Base-by-base conservation (phyloP, 2,797 vertebrate species). In the Apogon hyalosoma region DNA sequence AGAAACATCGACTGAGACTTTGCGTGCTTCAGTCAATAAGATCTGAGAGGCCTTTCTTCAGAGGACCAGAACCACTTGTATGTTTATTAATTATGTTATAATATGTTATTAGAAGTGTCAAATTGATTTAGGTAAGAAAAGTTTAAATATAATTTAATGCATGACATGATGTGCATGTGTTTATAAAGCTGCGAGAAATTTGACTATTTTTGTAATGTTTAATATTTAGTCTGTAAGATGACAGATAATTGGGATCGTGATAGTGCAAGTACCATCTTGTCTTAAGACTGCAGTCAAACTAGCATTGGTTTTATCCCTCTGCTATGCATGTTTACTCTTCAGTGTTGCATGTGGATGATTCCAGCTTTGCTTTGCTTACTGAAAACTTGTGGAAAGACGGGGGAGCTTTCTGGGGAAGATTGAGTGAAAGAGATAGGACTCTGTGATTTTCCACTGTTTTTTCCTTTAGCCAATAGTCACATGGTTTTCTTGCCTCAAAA, bases 371-470 rank as follows among this genome's bases (percentile, higher is more conserved):
- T 13, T 10, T 42, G 28, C 40, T 38, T 12, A 50, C 42, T 36
- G 39, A 62, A 65, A 14, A 49, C 55, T 60, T 14, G 14, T 60
- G 15, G 7, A 40, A 38, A 51, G 59, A 57, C 48, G 18, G 16
- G 49, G 62, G 46, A 65, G 14, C 40, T 55, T 47, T 76, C 16
- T 63, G 43, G 64, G 18, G 21, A 69, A 54, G 16, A 51, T 6
- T 3, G 16, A 31, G 50, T 60, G 43, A 61, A n/a, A 39, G 50
- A 65, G 77, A 75, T 46, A 31, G 19, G 53, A 78, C 68, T 59
- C 63, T 69, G 69, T 80, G 53, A 77, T 86, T 90, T 86, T 79
- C 75, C 83, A 80, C 78, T 71, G 63, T 76, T 70, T 81, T 66
- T 15, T 52, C 33, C 46, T 70, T 24, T 64, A 63, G 81, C 45